Base-by-base conservation (phyloP, 2,888 invertebrate genomes). In the Drosophila longiperda region DNA sequence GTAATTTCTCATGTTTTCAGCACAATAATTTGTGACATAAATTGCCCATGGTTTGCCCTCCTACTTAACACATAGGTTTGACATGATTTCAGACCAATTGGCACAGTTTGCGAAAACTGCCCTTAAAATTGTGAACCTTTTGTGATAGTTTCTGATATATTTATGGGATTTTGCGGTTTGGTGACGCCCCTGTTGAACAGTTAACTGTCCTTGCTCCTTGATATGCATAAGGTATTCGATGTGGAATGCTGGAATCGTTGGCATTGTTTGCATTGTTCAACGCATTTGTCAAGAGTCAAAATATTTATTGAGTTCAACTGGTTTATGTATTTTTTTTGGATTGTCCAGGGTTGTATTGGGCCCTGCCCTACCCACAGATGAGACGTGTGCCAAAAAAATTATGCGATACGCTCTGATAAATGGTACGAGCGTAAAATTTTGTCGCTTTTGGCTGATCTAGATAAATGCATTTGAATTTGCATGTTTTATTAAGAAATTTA, bases 291-390 rank as follows among this genome's bases (percentile, higher is more conserved):
- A 89, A 81, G 69, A 87, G 87, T 89, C 89, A 87, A 90, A 91
- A 91, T 90, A 90, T 91, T 90, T 91, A 91, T 90, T 89, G 87
- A 91, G 89, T 87, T 90, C 91, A 90, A 86, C 76, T 78, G 83
- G 75, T 86, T 83, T 83, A 75, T 79, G 77, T 75, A 75, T 79
- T 79, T 54, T 55, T 33, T 34, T 50, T 67, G 50, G 54, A 45
- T 32, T 61, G 40, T 59, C 57, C 69, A 36, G n/a, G 45, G 36
- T 33, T 33, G 48, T 34, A 20, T 5, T 55, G 12, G 57, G 40
- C 42, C 15, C 15, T 32, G 75, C 82, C 82, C 72, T 67, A 74
- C 69, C 81, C 75, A 65, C 72, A 65, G 69, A 68, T 71, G 74
- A 69, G 87, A 82, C 87, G 90, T 87, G 89, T 87, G 87, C 89